These are phyloP conservation scores for Pimpla rufipes DNA, from an alignment of 2,888 invertebrate species.

Conservation along the genomic window DNA sequence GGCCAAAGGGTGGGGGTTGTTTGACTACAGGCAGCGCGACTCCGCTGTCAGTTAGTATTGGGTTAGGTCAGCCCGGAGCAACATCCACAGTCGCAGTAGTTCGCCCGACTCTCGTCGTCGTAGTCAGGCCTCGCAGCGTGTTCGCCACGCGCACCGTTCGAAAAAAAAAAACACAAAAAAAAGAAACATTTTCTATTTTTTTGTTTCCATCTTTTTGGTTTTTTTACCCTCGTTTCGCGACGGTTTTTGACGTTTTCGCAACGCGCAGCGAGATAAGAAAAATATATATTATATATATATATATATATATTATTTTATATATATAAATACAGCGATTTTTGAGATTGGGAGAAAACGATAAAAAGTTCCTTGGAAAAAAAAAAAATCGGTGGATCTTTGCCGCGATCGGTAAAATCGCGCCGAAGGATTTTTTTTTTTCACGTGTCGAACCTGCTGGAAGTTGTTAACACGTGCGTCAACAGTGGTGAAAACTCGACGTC, in stretches of 20 bases:
- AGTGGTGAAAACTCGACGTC: no score
- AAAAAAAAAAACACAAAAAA: no score
- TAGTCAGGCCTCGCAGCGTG: slow-evolving; percentile 67
- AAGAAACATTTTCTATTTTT: not conserved
- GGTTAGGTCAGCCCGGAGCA: slow-evolving; percentile 88
- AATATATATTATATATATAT: no score
- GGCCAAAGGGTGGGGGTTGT: slow-evolving; percentile 75
- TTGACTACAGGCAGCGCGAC: slow-evolving; percentile 83
- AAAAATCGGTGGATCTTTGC: no score
- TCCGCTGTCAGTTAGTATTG: slow-evolving; percentile 87
- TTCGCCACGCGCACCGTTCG: slow-evolving; percentile 76
- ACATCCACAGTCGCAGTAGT: slow-evolving; percentile 74
- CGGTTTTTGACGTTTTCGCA: no score
- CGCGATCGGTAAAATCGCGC: not conserved
- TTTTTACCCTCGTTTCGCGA: slow-evolving; percentile 80
- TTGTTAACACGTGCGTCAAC: no score
- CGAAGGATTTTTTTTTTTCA: slow-evolving; percentile 70
- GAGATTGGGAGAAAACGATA: no score
- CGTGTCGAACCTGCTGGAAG: slow-evolving; percentile 80
- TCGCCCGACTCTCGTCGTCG: slow-evolving; percentile 71
- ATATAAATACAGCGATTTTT: no score
- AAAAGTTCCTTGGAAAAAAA: no score
- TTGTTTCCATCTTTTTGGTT: not conserved
- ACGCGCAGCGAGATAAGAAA: no score
- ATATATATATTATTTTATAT: no score